Base-by-base conservation (phyloP, 1,140 invertebrate species). In the Drosophila elegans region DNA sequence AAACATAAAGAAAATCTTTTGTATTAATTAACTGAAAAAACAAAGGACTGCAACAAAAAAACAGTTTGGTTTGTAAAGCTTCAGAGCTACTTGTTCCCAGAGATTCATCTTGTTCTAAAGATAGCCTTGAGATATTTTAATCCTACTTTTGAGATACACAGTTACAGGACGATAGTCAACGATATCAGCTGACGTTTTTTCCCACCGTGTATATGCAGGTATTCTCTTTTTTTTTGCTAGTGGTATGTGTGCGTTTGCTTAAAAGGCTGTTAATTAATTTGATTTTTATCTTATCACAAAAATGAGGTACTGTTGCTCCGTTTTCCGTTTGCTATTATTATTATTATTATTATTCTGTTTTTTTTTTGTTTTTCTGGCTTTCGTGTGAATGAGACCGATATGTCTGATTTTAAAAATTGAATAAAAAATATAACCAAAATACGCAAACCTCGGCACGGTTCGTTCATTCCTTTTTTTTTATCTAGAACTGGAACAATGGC, bases 231-330 rank as follows among this genome's bases (percentile, higher is more conserved):
- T 21, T n/a, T 52, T 9, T 56, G 29, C 25, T 16, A 44, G 56
- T 46, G 16, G 46, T 27, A 27, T 55, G 16, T 27, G 36, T 49
- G 64, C 13, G 34, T 60, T 59, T 57, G 75, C 74, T 57, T 75
- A 61, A 80, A 73, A 66, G 67, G 80, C 73, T 75, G 72, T 67
- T 88, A 88, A 88, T 88, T 88, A 88, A 88, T 88, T 88, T 83
- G 71, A 48, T 55, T 71, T 68, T 89, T 89, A 88, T 88, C 83
- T 88, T 88, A 88, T 88, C 83, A 78, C 74, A 36, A 34, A 54
- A 67, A 78, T 68, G 81, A 77, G 81, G 83, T 85, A 80, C 49
- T 80, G 72, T 67, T 76, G 54, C 54, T 32, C n/a, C 39, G 39
- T 29, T 34, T 61, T 36, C 29, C 46, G 57, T 67, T 59, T 39